A percentile compares a stretch with the other conserved stretches of the same genome.
Conservation (phyloP, 2,888 invertebrate genomes). For the Bombylius discolor region DNA sequence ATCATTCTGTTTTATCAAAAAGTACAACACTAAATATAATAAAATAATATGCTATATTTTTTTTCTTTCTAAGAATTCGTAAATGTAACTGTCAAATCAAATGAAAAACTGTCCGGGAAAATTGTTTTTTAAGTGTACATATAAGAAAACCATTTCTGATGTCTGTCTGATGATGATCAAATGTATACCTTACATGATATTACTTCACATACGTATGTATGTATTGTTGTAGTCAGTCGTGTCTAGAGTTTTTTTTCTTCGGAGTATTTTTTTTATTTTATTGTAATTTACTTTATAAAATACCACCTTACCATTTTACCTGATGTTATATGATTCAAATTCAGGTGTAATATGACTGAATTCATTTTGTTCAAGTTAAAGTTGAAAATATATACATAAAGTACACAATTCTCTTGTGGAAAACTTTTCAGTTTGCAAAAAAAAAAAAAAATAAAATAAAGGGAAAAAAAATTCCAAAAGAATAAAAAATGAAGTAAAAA, state of each 20-base stretch:
- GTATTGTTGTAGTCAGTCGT: no score
- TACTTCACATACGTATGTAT: no score
- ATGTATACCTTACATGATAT: no score
- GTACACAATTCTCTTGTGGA: not conserved
- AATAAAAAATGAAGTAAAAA: not conserved
- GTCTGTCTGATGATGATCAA: not conserved
- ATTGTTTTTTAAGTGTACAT: constrained; percentile 3
- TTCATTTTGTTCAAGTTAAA: not conserved
- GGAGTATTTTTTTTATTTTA: no score
- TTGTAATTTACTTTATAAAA: no score
- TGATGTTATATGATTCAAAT: no score
- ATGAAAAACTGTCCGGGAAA: constrained; percentile 13
- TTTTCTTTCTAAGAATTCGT: not conserved
- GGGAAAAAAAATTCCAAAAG: no score
- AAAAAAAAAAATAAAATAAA: no score
- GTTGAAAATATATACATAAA: not conserved
- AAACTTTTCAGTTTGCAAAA: not conserved
- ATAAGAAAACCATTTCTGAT: constrained; percentile 1
- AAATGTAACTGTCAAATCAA: constrained; percentile 15
- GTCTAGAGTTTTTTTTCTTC: no score
- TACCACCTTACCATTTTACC: no score
- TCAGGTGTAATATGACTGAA: no score
- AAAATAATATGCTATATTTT: not conserved
- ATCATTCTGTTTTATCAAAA: constrained; percentile 2
- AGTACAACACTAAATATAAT: not conserved